Conservation (phyloP, 2,888 invertebrate genomes). For the Odontomyia ornata region DNA sequence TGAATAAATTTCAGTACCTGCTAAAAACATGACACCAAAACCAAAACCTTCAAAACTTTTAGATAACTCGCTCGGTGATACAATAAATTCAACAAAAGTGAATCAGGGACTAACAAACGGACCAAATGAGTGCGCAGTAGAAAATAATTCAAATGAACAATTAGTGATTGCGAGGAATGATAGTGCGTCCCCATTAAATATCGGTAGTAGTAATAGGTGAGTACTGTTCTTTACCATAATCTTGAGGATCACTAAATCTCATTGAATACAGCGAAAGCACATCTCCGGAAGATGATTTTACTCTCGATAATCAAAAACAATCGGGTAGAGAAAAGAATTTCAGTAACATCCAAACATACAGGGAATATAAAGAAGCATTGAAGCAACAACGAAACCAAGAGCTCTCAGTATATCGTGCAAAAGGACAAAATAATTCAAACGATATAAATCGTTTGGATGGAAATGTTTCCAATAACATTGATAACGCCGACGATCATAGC, state of each 20-base stretch:
- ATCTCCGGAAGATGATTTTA: slow-evolving; percentile 44
- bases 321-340: slow-evolving; percentile 58
- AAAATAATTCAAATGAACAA: slow-evolving; percentile 29
- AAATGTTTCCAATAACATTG: slow-evolving; percentile 10
- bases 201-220: slow-evolving; percentile 45
- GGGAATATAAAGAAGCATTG: slow-evolving; percentile 88
- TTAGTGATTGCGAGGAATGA: slow-evolving; percentile 2
- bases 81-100: slow-evolving; percentile 28
- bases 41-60: slow-evolving; percentile 39
- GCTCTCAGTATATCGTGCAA: slow-evolving; percentile 72
- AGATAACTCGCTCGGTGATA: slow-evolving; percentile 32
- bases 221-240: not conserved
- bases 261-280: slow-evolving; percentile 37
- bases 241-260: not conserved
- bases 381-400: slow-evolving; percentile 86
- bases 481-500: slow-evolving; percentile 52
- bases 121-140: not conserved
- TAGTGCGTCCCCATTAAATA: slow-evolving; percentile 19
- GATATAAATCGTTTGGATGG: slow-evolving; percentile 43
- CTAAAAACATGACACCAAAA: slow-evolving; percentile 29
- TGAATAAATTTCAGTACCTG: slow-evolving; percentile 21
- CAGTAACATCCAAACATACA: slow-evolving; percentile 62
- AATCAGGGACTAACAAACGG: slow-evolving; percentile 15
- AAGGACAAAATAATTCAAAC: slow-evolving; percentile 54
- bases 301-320: slow-evolving; percentile 44